Percentiles rank a stretch among this genome's conserved stretches.
These are phyloP conservation scores for Eufriesea mexicana DNA, from an alignment of 1,140 invertebrate genomes.

Conservation along the genomic window DNA sequence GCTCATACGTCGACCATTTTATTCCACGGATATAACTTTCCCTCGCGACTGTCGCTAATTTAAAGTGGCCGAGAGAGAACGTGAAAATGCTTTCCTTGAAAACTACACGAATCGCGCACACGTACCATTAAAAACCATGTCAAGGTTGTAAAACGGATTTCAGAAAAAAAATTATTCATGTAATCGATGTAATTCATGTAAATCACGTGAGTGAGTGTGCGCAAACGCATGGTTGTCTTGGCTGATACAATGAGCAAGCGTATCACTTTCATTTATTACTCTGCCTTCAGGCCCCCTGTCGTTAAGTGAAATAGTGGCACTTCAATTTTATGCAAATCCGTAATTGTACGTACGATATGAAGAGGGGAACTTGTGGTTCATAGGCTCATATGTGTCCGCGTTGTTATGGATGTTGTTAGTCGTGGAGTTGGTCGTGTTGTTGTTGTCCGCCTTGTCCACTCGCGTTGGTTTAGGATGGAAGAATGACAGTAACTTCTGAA, in stretches of 20 bases:
- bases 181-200: background rate
- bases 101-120: background rate
- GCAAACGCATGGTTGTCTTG: background rate
- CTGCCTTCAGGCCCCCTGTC: background rate
- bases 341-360: conserved; percentile 67
- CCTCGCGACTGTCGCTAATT: background rate
- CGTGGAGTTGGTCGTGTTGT: conserved; percentile 79
- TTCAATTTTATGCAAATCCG: conserved; percentile 11
- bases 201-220: background rate
- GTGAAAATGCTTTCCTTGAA: background rate
- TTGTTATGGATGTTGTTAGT: conserved; percentile 79
- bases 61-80: background rate
- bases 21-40: background rate
- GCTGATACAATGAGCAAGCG: background rate
- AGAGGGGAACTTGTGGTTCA: conserved; percentile 68
- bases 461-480: conserved; percentile 77
- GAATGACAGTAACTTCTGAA: conserved; percentile 79
- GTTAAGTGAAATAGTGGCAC: conserved; percentile 8
- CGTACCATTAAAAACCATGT: background rate
- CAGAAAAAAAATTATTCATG: background rate
- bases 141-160: background rate
- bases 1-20: background rate
- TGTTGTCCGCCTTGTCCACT: conserved; percentile 78
- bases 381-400: conserved; percentile 77
- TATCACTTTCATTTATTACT: conserved; percentile 7